phyloP scores from a whole-genome alignment of 2,113 vertebrate genomes.

The Aptenodytes forsteri region DNA sequence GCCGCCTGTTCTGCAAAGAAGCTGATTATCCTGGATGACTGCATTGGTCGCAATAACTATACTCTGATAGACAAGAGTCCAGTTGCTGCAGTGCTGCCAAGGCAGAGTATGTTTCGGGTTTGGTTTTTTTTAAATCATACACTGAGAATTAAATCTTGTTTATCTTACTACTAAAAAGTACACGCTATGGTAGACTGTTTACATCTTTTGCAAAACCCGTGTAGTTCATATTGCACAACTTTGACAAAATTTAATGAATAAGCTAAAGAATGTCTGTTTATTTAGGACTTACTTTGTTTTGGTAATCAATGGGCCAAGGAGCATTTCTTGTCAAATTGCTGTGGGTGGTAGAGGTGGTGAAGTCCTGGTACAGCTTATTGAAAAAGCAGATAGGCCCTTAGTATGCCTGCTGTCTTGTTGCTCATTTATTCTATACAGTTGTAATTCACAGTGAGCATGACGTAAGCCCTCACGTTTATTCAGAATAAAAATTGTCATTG shows the following conservation, averaged over 20 bases:
- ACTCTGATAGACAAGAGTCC: constrained; percentile 82
- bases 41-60: constrained; percentile 79
- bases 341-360: not conserved
- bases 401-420: not conserved
- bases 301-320: not conserved
- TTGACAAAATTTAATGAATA: not conserved
- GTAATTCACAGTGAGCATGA: not conserved
- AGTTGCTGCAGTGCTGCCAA: constrained; percentile 86
- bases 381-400: not conserved
- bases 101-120: constrained; percentile 71
- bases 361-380: not conserved
- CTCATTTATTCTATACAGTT: not conserved
- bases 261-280: not conserved
- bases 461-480: not conserved
- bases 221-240: not conserved
- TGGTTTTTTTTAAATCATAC: not conserved
- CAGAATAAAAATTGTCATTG: not conserved
- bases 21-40: constrained; percentile 83
- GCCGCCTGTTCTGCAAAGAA: constrained; percentile 84
- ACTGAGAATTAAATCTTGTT: not conserved
- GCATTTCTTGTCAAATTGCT: not conserved
- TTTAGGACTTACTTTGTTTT: not conserved
- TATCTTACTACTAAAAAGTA: not conserved
- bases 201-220: not conserved
- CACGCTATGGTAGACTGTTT: not conserved